Evolutionary conservation across 1,140 invertebrate species (phyloP), one percentile per base, ranked within the genome.

Genomic region (Drosophila pachea): DNA sequence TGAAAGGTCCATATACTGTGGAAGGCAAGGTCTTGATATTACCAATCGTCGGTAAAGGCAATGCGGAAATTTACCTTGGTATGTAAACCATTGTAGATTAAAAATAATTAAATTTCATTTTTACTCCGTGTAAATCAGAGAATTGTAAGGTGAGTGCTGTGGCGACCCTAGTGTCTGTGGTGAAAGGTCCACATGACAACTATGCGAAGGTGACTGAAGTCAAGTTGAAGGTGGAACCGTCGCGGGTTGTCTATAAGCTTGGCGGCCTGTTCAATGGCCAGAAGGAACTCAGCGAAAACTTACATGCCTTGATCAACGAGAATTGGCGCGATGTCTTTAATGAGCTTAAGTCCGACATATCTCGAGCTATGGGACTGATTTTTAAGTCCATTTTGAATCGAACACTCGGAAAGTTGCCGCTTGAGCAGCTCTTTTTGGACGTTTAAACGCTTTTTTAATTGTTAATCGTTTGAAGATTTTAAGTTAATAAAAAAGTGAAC

Each of bases 21-120:
- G 87, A 90, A 5, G 92, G 92, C 16, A 86, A 88, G 61, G 83
- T 93, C 6, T 77, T 93, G 2, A 87, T 92, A 9, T 73, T 92
- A 12, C 92, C 92, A 0, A 91, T 93, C 54, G 79, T 88, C n/a
- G 92, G 92, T 29, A 82, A 90, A 5, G 92, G 92, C n/a, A 36
- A 42, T 0, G 69, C 74, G 1, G 29, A 68, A 35, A 87, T 88
- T 12, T 32, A 29, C 0, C 50, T 88, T 14, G 45, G 87, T 88
- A 76, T 58, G 7, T 4, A 31, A 11, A 5, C 22, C 4, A 0
- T 9, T 7, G 14, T 4, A 32, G 5, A 2, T 8, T 42, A 11
- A 14, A 9, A 11, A 22, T 22, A 52, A 11, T 14, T 9, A 11
- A 31, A 50, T 43, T 11, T 33, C 5, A 12, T 6, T 11, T 29